Percentiles rank a stretch among this genome's conserved stretches.
phyloP scores from a whole-genome alignment of 1,140 invertebrate genomes.

The Ceratosolen solmsi region DNA sequence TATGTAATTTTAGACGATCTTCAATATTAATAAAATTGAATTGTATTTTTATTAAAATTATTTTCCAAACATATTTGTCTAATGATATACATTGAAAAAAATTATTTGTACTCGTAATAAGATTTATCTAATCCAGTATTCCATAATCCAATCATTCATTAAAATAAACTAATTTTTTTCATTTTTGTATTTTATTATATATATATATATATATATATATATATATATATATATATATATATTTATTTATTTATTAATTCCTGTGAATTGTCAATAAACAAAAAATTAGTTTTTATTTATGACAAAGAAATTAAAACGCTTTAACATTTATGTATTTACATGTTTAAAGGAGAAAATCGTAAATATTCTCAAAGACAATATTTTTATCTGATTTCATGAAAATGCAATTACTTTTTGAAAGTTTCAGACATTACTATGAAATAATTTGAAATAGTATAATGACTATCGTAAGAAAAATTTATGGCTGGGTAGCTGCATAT shows the following conservation, averaged over 20 bases:
- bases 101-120: no score
- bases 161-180: neutral
- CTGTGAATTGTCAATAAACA: neutral
- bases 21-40: no score
- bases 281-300: neutral
- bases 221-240: neutral
- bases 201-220: neutral
- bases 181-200: no score
- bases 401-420: constrained; percentile 54
- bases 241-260: constrained; percentile 11
- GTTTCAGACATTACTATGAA: constrained; percentile 14
- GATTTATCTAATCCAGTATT: no score
- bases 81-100: no score
- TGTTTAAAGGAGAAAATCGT: constrained; percentile 8
- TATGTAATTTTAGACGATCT: no score
- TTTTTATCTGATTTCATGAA: constrained; percentile 54
- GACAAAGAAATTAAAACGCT: neutral
- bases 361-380: neutral
- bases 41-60: no score
- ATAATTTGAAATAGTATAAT: neutral
- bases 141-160: no score
- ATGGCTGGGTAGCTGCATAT: constrained; percentile 75
- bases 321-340: constrained; percentile 13
- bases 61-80: no score
- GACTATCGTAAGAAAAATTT: constrained; percentile 53